These are phyloP conservation scores for Hemichromis elongatus DNA, from an alignment of 2,113 vertebrate genomes.

Conservation along the genomic window DNA sequence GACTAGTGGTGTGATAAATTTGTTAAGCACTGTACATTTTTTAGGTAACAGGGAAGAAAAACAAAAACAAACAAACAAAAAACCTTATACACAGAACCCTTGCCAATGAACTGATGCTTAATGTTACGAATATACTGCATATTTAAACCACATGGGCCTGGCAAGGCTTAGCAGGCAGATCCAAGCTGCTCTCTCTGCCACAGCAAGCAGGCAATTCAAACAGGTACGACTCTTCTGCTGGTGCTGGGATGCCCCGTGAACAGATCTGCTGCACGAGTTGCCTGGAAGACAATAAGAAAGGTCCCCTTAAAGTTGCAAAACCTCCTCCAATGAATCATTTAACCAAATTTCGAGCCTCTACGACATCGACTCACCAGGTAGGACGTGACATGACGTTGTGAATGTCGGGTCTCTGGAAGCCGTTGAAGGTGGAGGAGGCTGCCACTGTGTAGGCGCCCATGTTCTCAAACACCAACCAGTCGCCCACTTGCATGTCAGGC, in stretches of 20 bases:
- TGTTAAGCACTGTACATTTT: not conserved
- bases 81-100: not conserved
- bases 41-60: not conserved
- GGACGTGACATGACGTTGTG: constrained; percentile 87
- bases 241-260: constrained; percentile 68
- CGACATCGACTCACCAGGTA: constrained; percentile 79
- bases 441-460: constrained; percentile 98
- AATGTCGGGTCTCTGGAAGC: constrained; percentile 91
- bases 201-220: constrained; percentile 80
- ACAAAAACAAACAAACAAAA: not conserved
- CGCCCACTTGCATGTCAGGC: constrained; percentile 90
- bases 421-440: constrained; percentile 95
- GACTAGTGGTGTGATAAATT: not conserved
- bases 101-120: not conserved
- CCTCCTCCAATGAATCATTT: not conserved
- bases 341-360: not conserved
- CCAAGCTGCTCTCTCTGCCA: constrained; percentile 83
- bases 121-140: not conserved
- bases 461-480: constrained; percentile 96
- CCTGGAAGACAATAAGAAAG: constrained; percentile 62
- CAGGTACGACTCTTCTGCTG: constrained; percentile 72
- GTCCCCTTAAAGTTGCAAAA: not conserved
- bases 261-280: constrained; percentile 85
- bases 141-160: constrained; percentile 78
- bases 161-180: constrained; percentile 77